Base-by-base conservation (phyloP, 64 coral and sea anemone genomes). In the Dendrophyllia cribrosa region DNA sequence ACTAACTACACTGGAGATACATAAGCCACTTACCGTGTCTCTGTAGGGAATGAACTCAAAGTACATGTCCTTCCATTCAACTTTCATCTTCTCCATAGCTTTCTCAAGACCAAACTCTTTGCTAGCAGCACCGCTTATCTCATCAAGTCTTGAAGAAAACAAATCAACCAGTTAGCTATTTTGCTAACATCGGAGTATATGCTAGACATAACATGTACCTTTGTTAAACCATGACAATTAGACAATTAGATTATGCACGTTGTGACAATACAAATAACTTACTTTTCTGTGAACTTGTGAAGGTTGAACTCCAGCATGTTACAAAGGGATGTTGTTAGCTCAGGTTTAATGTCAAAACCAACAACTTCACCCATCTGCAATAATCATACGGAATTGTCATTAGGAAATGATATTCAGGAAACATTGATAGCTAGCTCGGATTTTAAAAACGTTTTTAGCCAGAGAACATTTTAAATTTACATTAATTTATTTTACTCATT, bases 31-130 rank as follows among this genome's bases (percentile, higher is more conserved):
- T 89, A 98, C 97, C 34, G 94, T 96, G 72, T 99, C 97, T 91
- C 97, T 91, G 72, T 99, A 99, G 1, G 97, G 91, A 60, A 79
- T 61, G 77, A 99, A 96, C 43, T 99, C 97, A 88, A 99, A 99
- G n/a, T 94, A 80, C 97, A 99, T 99, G 58, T 99, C 97, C 25
- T 88, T 93, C 97, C 97, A 99, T 86, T 99, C 97, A 8, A 90
- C 50, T 78, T 99, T 99, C 97, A 99, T 99, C 58, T 96, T 99
- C 71, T 96, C 97, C 94, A 99, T 91, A 59, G 91, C 83, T 77
- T 99, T 99, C 79, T 99, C 97, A 83, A 99, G 62, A 48, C 91
- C 94, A 81, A 99, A 99, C 51, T 99, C 94, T 66, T 99, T 99
- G 66, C 97, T 99, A 7, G 94, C 97, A 0, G 97, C 82, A 12